Base-by-base conservation (phyloP, 2,797 vertebrate species). In the Liasis olivaceus region DNA sequence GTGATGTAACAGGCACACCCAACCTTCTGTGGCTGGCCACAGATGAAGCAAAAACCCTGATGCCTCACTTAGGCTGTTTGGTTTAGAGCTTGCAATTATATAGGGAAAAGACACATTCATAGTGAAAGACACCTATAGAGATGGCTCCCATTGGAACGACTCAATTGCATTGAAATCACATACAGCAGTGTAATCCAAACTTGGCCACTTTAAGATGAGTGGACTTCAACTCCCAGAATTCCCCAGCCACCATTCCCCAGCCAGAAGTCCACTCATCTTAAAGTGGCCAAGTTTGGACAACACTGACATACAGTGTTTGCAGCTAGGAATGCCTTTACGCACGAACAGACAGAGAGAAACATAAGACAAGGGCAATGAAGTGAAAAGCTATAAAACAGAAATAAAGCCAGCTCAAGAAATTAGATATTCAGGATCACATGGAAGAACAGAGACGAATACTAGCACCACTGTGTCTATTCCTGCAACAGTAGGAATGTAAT, bases 341-440 rank as follows among this genome's bases (percentile, higher is more conserved):
- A 47, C 85, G 77, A 89, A 47, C 63, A 72, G 63, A 69, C 28
- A 72, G 36, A 72, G 63, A 87, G 88, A 89, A 92, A 90, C 28
- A 69, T 28, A 89, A 86, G 81, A 47, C 84, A 58, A 85, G 54
- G 81, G 85, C 77, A 92, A 56, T n/a, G 51, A 89, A 92, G 47
- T 90, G 88, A 89, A 85, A 92, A 90, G 31, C 63, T 72, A 31
- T 72, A 72, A 90, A 92, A 92, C 5, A 69, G 47, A 89, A 92
- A 85, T 89, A 84, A 62, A 59, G 58, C 58, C 47, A 88, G 24
- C n/a, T 59, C n/a, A 66, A 89, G 54, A 89, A 89, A 89, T 86
- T 86, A 72, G 63, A 90, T 72, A 86, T n/a, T 51, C 54, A 84
- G 36, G 28, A 86, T 86, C 56, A 36, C 54, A n/a, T 69, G 88